phyloP scores from a whole-genome alignment of 2,113 vertebrate species.

The Cyanoramphus novaezelandiae region DNA sequence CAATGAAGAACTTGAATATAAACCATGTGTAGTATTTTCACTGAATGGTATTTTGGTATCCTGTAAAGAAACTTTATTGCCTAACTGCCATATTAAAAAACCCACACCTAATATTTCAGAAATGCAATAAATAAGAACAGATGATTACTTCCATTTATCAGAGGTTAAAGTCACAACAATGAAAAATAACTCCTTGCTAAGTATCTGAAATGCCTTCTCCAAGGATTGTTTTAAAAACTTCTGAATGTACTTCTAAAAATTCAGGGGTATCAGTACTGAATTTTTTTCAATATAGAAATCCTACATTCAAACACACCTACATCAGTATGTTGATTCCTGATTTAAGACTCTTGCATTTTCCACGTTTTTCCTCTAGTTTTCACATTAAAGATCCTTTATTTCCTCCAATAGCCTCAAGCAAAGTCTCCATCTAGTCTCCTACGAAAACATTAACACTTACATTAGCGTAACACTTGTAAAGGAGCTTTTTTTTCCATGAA shows the following conservation, averaged over 20 bases:
- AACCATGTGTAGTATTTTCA: constrained; percentile 62
- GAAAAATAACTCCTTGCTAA: constrained; percentile 29
- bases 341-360: neutral
- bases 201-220: neutral
- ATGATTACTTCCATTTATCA: constrained; percentile 64
- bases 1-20: constrained; percentile 52
- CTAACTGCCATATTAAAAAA: constrained; percentile 72
- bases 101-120: constrained; percentile 67
- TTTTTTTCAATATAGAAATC: neutral
- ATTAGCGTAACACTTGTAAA: constrained; percentile 28
- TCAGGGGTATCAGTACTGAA: neutral
- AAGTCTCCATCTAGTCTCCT: neutral
- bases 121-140: constrained; percentile 50
- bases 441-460: constrained; percentile 27
- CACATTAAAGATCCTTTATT: constrained; percentile 5
- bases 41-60: constrained; percentile 59
- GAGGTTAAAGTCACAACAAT: constrained; percentile 34
- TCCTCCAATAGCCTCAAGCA: neutral
- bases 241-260: neutral
- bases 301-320: neutral
- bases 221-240: neutral
- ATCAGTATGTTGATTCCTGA: neutral
- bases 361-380: neutral
- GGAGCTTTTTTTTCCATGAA: constrained; percentile 24
- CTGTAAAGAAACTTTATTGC: constrained; percentile 72